Percentiles rank a stretch among this genome's conserved stretches.
Conservation (phyloP, 1,140 invertebrate genomes). For the Drosophila biarmipes region DNA sequence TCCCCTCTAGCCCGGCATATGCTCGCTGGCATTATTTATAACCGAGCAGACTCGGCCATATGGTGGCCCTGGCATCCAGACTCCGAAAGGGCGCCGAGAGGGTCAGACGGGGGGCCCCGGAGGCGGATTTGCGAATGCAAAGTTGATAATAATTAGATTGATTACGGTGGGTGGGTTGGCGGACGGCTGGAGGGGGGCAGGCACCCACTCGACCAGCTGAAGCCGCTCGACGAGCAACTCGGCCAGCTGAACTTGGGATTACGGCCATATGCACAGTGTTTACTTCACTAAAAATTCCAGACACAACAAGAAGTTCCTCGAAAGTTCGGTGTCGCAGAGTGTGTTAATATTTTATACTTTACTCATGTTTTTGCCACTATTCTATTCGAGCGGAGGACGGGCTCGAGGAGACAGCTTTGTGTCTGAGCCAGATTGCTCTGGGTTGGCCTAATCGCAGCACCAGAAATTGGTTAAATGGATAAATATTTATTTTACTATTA, state of each 20-base stretch:
- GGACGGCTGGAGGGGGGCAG: no score
- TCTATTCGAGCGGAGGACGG: neutral
- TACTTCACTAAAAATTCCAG: neutral
- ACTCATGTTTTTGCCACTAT: constrained; percentile 1
- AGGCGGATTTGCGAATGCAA: constrained; percentile 16
- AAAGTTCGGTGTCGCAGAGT: constrained; percentile 24
- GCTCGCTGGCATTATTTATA: constrained; percentile 35
- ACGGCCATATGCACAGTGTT: constrained; percentile 14
- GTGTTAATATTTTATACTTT: constrained; percentile 20
- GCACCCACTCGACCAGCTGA: neutral
- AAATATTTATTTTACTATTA: no score
- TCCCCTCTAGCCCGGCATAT: constrained; percentile 10
- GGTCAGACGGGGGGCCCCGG: neutral
- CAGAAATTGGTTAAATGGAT: no score
- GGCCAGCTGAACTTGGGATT: constrained; percentile 9
- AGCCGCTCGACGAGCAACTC: neutral
- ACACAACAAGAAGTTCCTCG: constrained; percentile 5
- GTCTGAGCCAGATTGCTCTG: neutral
- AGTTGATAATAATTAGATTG: constrained; percentile 51
- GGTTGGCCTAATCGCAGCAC: neutral
- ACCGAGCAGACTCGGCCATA: constrained; percentile 15
- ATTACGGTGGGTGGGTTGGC: neutral
- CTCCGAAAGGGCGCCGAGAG: neutral
- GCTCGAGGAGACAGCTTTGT: neutral
- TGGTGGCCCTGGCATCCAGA: neutral